Evolutionary conservation across 1,140 invertebrate genomes (phyloP).

Genomic region (Drosophila takahashii): DNA sequence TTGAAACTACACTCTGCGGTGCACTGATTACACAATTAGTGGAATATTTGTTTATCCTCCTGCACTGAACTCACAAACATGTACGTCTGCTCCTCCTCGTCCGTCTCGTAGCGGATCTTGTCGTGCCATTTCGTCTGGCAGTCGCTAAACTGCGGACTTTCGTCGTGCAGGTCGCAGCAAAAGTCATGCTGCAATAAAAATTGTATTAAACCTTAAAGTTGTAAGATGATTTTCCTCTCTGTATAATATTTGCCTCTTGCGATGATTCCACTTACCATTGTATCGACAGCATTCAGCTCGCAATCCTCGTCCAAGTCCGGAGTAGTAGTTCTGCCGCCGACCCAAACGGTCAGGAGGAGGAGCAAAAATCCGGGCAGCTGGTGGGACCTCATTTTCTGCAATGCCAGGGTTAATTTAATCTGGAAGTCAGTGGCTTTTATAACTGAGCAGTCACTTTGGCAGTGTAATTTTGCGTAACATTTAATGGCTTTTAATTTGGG

Average conservation of each 20-base stretch:
- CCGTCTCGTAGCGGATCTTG: conserved; percentile 47
- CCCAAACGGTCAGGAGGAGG: conserved; percentile 3
- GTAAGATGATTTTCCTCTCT: background rate
- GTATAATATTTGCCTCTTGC: too few relatives aligned
- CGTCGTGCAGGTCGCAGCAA: conserved; percentile 68
- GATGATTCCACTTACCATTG: too few relatives aligned
- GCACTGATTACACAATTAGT: conserved; percentile 29
- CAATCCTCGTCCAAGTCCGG: conserved; percentile 54
- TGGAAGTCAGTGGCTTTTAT: conserved; percentile 38
- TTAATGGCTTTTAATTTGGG: conserved; percentile 67
- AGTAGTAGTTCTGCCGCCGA: conserved; percentile 24
- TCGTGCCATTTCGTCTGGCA: conserved; percentile 59
- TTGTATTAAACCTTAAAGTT: background rate
- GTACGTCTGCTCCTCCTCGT: conserved; percentile 52
- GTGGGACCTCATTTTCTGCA: conserved; percentile 26
- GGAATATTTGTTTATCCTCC: too few relatives aligned
- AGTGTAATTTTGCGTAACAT: conserved; percentile 68
- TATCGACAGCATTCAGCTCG: conserved; percentile 52
- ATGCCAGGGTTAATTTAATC: background rate
- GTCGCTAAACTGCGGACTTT: conserved; percentile 42
- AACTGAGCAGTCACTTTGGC: background rate
- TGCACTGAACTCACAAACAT: conserved; percentile 58
- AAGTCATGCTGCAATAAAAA: conserved; percentile 59
- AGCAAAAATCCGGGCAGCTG: conserved; percentile 7
- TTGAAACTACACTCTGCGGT: conserved; percentile 64